phyloP scores from a whole-genome alignment of 1,140 invertebrate species.

The Calliphora vicina region DNA sequence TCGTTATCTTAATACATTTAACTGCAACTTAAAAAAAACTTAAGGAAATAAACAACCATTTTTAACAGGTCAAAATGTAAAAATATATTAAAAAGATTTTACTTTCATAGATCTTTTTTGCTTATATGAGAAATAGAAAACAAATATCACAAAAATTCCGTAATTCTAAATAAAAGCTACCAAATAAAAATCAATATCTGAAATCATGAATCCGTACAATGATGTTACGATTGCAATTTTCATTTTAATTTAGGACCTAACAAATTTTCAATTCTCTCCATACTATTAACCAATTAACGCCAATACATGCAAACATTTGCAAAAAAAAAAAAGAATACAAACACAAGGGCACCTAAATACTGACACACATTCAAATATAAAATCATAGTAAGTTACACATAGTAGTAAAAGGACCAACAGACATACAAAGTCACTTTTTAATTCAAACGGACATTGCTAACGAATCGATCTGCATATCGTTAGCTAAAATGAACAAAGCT shows the following conservation, averaged over 20 bases:
- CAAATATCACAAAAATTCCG: too few species aligned
- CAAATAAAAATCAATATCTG: not conserved
- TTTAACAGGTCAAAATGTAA: too few species aligned
- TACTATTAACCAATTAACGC: slow-evolving; percentile 24
- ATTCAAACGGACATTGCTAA: not conserved
- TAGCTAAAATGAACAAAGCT: too few species aligned
- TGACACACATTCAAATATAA: not conserved
- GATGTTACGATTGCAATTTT: not conserved
- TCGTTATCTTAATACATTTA: too few species aligned
- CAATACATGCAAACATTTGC: not conserved
- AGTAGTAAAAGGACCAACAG: not conserved
- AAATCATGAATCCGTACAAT: not conserved
- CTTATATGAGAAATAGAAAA: too few species aligned
- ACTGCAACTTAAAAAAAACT: too few species aligned
- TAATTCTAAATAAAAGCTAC: too few species aligned
- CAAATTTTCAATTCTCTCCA: slow-evolving; percentile 12
- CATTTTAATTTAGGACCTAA: slow-evolving; percentile 10
- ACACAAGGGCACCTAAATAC: not conserved
- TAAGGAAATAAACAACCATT: too few species aligned
- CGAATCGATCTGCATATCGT: not conserved
- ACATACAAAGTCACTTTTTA: not conserved
- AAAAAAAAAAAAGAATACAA: not conserved
- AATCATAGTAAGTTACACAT: too few species aligned
- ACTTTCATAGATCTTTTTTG: too few species aligned
- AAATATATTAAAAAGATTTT: too few species aligned